Conservation (phyloP, 1,140 invertebrate genomes). For the Gyrodactylus salaris region DNA sequence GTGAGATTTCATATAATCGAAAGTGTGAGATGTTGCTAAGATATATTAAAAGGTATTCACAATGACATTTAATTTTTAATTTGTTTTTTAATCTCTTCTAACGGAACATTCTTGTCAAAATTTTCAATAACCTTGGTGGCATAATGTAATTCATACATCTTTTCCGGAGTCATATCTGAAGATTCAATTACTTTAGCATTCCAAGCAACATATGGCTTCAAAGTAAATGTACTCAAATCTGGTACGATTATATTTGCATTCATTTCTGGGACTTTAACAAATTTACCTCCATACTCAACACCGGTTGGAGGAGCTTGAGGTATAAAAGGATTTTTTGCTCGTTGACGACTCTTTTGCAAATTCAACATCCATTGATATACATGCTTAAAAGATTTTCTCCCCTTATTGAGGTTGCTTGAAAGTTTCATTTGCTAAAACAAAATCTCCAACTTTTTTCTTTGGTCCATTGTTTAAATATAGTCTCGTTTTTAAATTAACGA, state of each 20-base stretch:
- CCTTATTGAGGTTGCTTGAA: background rate
- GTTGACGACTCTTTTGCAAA: background rate
- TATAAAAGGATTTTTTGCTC: background rate
- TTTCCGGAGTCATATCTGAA: background rate
- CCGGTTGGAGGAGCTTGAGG: background rate
- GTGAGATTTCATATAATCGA: no score
- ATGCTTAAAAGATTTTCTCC: background rate
- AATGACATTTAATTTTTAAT: background rate
- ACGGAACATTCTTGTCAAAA: background rate
- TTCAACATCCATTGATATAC: background rate
- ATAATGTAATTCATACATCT: background rate
- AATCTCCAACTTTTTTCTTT: background rate
- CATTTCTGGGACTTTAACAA: background rate
- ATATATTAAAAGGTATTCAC: background rate
- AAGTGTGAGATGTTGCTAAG: no score
- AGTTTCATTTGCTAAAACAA: background rate
- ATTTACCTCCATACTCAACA: background rate
- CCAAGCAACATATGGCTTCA: slow-evolving; percentile 3
- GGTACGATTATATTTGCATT: background rate
- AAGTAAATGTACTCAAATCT: background rate
- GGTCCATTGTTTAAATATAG: background rate
- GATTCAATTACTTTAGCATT: background rate
- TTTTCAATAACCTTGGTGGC: background rate
- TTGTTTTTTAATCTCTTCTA: background rate
- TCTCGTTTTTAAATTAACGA: background rate